Conservation (phyloP, 2,888 invertebrate genomes). For the Orthosia cruda region DNA sequence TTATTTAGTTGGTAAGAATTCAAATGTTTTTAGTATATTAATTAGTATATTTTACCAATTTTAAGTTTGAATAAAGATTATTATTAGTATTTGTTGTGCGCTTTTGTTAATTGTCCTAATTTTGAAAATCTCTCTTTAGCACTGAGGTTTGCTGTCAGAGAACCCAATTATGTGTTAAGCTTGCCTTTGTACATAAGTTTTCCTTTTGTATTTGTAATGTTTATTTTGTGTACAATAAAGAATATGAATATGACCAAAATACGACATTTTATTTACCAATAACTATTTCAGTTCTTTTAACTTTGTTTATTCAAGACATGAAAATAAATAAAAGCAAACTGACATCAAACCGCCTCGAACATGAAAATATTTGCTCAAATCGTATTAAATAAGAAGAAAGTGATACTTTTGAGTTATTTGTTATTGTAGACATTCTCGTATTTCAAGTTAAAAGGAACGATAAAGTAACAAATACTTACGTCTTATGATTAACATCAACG, state of each 20-base stretch:
- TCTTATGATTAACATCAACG: constrained; percentile 75
- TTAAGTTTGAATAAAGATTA: too few relatives aligned
- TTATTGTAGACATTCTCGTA: constrained; percentile 43
- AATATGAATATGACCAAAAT: background rate
- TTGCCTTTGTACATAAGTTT: too few relatives aligned
- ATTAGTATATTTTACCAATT: too few relatives aligned
- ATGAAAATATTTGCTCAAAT: constrained; percentile 11
- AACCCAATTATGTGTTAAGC: too few relatives aligned
- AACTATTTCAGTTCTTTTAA: background rate
- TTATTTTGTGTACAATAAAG: too few relatives aligned
- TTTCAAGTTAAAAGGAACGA: constrained; percentile 71
- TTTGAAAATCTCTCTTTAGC: too few relatives aligned
- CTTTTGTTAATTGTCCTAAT: too few relatives aligned
- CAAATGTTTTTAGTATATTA: too few relatives aligned
- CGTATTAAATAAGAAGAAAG: constrained; percentile 18
- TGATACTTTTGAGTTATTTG: constrained; percentile 40
- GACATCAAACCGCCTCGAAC: background rate
- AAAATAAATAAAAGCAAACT: background rate
- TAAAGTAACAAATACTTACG: constrained; percentile 62
- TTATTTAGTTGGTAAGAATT: too few relatives aligned
- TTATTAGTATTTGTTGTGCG: too few relatives aligned
- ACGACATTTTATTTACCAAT: background rate
- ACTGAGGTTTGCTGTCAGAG: too few relatives aligned
- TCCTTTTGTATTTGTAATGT: too few relatives aligned
- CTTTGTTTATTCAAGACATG: background rate